These are phyloP conservation scores for Heliangelus exortis DNA, from an alignment of 2,797 vertebrate species.

Conservation along the genomic window DNA sequence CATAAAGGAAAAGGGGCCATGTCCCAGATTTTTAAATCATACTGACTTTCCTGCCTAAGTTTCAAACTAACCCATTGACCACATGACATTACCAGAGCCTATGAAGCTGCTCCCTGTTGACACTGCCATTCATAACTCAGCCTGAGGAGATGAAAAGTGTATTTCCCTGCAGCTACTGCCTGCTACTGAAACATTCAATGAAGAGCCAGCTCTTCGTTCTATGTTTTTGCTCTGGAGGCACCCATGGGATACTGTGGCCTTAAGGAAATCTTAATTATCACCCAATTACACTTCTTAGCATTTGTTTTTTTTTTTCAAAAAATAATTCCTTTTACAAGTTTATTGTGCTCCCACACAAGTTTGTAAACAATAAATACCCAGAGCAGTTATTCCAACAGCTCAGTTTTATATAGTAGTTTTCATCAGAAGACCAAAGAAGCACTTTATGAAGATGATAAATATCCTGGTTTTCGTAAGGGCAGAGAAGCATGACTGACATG, in stretches of 20 bases:
- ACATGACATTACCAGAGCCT: neutral
- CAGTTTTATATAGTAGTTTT: neutral
- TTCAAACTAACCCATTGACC: neutral
- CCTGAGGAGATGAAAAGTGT: neutral
- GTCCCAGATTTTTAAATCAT: neutral
- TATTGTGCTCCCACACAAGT: neutral
- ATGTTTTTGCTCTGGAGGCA: neutral
- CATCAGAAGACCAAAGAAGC: neutral
- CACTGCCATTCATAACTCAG: neutral
- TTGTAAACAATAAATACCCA: neutral
- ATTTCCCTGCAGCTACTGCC: neutral
- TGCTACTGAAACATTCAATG: neutral
- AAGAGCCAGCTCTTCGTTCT: neutral
- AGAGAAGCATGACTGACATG: neutral
- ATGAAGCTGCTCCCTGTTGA: neutral
- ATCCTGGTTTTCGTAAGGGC: neutral
- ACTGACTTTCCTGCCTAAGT: neutral
- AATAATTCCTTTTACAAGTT: neutral
- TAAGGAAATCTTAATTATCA: neutral
- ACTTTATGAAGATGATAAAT: neutral
- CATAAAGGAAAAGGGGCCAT: neutral
- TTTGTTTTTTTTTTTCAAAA: neutral
- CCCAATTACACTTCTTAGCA: neutral
- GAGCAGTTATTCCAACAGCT: neutral
- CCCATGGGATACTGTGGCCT: fast-evolving